Conservation (phyloP, 2,113 vertebrate genomes). For the Corapipo altera region DNA sequence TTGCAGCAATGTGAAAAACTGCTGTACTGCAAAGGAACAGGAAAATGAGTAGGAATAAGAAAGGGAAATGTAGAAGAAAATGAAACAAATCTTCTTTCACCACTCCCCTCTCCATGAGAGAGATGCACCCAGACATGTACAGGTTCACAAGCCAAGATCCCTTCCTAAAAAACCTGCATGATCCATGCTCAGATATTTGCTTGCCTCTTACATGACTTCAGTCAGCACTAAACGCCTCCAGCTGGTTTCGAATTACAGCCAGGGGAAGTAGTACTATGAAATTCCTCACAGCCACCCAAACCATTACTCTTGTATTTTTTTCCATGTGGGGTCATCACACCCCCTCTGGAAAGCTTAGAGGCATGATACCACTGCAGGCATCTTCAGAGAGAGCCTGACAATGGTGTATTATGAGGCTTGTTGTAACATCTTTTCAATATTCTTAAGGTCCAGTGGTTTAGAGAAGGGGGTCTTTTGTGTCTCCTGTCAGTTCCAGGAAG, state of each 20-base stretch:
- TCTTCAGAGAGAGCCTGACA: constrained; percentile 53
- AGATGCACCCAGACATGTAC: background rate
- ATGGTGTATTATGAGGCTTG: constrained; percentile 49
- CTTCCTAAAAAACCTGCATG: background rate
- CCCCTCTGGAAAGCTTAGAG: constrained; percentile 39
- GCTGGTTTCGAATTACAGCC: constrained; percentile 30
- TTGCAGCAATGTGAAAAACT: background rate
- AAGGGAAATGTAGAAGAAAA: background rate
- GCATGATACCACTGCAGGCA: constrained; percentile 28
- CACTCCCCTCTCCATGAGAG: background rate
- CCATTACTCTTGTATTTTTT: constrained; percentile 51
- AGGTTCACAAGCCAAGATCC: background rate
- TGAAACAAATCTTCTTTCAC: background rate
- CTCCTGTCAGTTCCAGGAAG: constrained; percentile 63
- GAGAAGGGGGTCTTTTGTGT: constrained; percentile 59
- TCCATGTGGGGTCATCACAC: constrained; percentile 38
- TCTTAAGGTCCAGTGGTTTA: constrained; percentile 63
- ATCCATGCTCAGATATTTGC: background rate
- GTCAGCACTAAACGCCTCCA: background rate
- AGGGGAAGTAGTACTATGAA: background rate
- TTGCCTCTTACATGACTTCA: background rate
- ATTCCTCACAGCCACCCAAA: constrained; percentile 55
- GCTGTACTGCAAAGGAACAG: background rate
- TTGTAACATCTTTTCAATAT: constrained; percentile 62
- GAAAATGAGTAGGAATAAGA: constrained; percentile 14